Evolutionary conservation across 1,140 invertebrate genomes (phyloP).

Genomic region (Oncopeltus fasciatus): DNA sequence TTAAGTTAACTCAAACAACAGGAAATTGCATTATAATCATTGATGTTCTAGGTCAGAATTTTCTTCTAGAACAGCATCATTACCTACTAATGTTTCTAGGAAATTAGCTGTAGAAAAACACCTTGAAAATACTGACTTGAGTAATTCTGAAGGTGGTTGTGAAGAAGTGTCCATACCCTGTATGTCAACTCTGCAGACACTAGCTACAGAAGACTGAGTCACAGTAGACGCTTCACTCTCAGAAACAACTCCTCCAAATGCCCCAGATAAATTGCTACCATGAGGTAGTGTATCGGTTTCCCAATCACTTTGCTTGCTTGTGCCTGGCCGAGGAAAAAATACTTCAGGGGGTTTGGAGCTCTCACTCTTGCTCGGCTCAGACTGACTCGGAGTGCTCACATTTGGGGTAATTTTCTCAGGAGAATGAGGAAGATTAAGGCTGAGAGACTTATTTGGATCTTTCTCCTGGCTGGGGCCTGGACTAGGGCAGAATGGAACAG

Average conservation of each 20-base stretch:
- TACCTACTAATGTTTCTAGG: not conserved
- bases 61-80: slow-evolving; percentile 11
- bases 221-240: not conserved
- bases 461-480: not conserved
- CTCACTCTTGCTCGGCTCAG: not conserved
- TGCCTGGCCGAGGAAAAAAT: too few species aligned
- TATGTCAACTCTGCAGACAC: not conserved
- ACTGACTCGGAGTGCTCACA: not conserved
- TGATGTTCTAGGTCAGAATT: slow-evolving; percentile 12
- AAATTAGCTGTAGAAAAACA: slow-evolving; percentile 4
- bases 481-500: not conserved
- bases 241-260: not conserved
- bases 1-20: too few species aligned
- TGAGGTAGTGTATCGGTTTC: not conserved
- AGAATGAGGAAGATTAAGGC: not conserved
- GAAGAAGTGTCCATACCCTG: not conserved
- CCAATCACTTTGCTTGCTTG: not conserved
- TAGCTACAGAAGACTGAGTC: not conserved
- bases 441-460: not conserved
- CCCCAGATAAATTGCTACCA: not conserved
- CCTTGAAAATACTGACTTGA: slow-evolving; percentile 8
- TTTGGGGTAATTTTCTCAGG: not conserved
- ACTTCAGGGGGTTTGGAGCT: not conserved
- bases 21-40: too few species aligned
- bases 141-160: not conserved